Evolutionary conservation across 1,140 invertebrate species (phyloP), one percentile per base, ranked within the genome.

Genomic region (Camponotus vicinus): DNA sequence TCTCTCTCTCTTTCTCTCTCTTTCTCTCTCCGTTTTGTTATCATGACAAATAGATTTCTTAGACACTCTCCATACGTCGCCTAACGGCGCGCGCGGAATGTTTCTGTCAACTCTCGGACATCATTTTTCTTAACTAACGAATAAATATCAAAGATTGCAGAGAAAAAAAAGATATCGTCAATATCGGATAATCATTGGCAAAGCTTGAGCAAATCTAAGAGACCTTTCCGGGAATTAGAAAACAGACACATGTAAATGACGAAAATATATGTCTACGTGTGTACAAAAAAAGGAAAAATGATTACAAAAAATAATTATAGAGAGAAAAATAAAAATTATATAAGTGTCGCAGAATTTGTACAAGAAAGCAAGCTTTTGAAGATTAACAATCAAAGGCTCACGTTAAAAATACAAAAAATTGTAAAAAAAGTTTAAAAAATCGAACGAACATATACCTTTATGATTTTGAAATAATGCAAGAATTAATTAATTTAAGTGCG

Each of bases 31-130:
- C 59, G 76, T 79, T 49, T 90, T 78, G 86, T 90, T 90, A 75
- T 85, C 80, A 85, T 49, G 40, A 88, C 87, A 91, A 91, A 91
- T 83, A 89, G 77, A 76, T 73, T 86, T 75, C 86, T 85, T 75
- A 67, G 64, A 34, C 77, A 57, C 75, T 61, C 52, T 82, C 18
- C 34, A 9, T 59, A 18, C 34, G 59, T 86, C 86, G 85, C 59
- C 61, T 82, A 88, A 63, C 63, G 59, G 75, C 59, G 66, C 86
- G 67, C 84, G 55, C 34, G 84, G 85, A 88, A 87, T 88, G 87
- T 88, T 88, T 88, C 61, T 40, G 70, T 87, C 78, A 87, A 84
- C 27, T 27, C 77, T 70, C 32, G 5, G 27, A 45, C 76, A 78
- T 69, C 42, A 32, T 64, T 79, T 73, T 86, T 79, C 82, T 42